Evolutionary conservation across 2,888 invertebrate genomes (phyloP), one percentile per base, ranked within the genome.

Genomic region (Choreutis nemorana): DNA sequence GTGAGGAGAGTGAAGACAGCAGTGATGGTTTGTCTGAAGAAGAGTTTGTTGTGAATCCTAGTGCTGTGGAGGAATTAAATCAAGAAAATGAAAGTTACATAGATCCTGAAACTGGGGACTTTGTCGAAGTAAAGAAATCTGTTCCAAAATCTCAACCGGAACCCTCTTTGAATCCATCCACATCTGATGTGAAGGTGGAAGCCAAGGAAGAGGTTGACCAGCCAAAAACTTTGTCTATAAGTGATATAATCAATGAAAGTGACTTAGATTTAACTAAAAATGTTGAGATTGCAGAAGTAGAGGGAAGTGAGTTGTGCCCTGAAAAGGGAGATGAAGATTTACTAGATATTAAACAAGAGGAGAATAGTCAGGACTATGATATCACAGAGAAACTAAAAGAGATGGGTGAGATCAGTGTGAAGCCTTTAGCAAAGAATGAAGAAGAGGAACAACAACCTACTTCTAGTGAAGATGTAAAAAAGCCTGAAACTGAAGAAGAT

Each of bases 301-400:
- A 77, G 39, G 63, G 58, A 30, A 63, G 68, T 51, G 80, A 78
- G 23, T 37, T 78, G 24, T 77, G 78, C 52, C 48, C 71, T 14
- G 77, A 70, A 3, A 77, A 75, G 44, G 52, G 60, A 24, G 53
- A 64, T 18, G 75, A 72, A 21, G 77, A 77, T 4, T 42, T 75
- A 26, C 45, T 78, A 36, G 61, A 58, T 33, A 56, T 73, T n/a
- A 68, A 72, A 43, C 60, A 67, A 36, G 75, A 75, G 26, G 73
- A 73, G 14, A 62, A 46, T 25, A 73, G 67, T 40, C 64, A 73
- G 32, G 84, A 85, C 42, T 82, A 80, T 52, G 83, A 84, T 48
- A 81, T 84, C 23, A 80, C 82, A 28, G 83, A 84, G 40, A 85
- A 85, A 50, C 53, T 84, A 26, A 83, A 83, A 50, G 84, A 85